A percentile compares a stretch with the other conserved stretches of the same genome.
Conservation (phyloP, 2,888 invertebrate genomes). For the Pterobdella sp. region DNA sequence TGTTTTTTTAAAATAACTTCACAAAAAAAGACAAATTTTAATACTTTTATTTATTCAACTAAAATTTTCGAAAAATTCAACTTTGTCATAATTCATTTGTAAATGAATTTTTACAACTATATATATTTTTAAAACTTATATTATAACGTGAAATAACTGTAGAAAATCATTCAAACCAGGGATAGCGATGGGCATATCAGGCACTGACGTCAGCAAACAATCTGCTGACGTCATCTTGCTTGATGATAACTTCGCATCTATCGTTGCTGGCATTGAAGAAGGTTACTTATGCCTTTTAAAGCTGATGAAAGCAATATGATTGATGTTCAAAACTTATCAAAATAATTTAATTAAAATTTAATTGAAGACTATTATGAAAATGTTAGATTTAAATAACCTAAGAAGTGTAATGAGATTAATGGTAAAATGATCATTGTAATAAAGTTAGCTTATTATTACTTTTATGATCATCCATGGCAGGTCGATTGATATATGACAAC, state of each 20-base stretch:
- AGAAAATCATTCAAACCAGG: too few relatives aligned
- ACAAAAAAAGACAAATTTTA: too few relatives aligned
- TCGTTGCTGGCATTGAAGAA: slow-evolving; percentile 42
- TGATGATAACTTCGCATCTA: slow-evolving; percentile 43
- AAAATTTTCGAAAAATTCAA: too few relatives aligned
- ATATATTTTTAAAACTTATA: too few relatives aligned
- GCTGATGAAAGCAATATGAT: background rate
- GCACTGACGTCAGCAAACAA: slow-evolving; percentile 40
- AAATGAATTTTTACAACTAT: too few relatives aligned
- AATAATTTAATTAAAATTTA: background rate
- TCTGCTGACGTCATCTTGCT: slow-evolving; percentile 42
- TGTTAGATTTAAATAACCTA: too few relatives aligned
- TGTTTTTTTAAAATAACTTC: too few relatives aligned
- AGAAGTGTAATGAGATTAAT: too few relatives aligned
- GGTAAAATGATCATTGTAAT: background rate
- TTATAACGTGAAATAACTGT: too few relatives aligned
- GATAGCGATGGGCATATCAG: slow-evolving; percentile 41
- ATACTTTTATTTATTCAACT: too few relatives aligned
- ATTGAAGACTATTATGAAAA: background rate
- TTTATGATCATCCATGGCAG: slow-evolving; percentile 18
- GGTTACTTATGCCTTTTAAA: slow-evolving; percentile 29
- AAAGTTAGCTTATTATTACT: background rate
- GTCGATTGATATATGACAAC: slow-evolving; percentile 39
- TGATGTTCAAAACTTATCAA: background rate
- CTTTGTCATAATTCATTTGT: too few relatives aligned